These are phyloP conservation scores for Xestia sexstrigata DNA, from an alignment of 2,888 invertebrate species.

Conservation along the genomic window DNA sequence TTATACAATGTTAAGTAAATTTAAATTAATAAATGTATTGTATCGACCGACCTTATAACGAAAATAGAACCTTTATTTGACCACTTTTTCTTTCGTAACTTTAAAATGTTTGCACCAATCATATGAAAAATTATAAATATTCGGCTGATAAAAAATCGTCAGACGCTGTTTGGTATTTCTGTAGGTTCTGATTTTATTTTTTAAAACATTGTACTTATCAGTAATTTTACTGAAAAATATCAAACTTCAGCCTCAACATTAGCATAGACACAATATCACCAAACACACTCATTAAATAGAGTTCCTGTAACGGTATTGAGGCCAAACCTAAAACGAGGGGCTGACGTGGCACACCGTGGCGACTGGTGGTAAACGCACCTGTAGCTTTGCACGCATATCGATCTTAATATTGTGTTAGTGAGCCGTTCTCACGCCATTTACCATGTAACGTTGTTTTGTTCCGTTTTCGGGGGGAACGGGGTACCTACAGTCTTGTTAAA, in stretches of 20 bases:
- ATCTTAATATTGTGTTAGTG: conserved; percentile 57
- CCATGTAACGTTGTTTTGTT: conserved; percentile 15
- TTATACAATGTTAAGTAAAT: no score
- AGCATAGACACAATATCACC: neutral
- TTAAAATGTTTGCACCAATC: neutral
- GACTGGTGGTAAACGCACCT: conserved; percentile 53
- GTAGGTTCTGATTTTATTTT: neutral
- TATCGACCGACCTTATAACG: neutral
- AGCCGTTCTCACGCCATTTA: conserved; percentile 51
- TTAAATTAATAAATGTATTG: no score
- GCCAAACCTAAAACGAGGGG: conserved; percentile 35
- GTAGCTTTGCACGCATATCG: conserved; percentile 65
- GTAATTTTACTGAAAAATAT: neutral
- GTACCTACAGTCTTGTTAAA: conserved; percentile 25
- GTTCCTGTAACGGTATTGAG: conserved; percentile 35
- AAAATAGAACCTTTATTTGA: neutral
- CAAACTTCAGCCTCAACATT: neutral
- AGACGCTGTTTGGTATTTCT: neutral
- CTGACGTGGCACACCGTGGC: conserved; percentile 5
- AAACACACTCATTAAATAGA: conserved; percentile 44
- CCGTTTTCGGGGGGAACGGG: neutral
- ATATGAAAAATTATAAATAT: neutral
- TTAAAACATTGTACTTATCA: neutral
- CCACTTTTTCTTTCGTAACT: neutral
- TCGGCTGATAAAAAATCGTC: neutral